phyloP scores from a whole-genome alignment of 1,140 invertebrate species.

The Pseudomyrmex dendroicus region DNA sequence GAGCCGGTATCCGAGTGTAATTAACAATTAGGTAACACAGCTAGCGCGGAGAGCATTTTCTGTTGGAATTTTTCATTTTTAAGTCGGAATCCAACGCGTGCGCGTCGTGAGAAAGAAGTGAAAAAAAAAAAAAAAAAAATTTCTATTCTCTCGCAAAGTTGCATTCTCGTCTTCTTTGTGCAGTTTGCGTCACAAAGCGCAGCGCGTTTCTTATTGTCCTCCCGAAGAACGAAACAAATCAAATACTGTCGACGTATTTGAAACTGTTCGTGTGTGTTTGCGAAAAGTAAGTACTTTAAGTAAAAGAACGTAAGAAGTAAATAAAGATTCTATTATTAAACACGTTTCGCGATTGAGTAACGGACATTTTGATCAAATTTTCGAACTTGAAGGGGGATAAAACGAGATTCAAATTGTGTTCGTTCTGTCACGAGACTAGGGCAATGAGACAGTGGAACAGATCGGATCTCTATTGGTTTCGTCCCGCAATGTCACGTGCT shows the following conservation, averaged over 20 bases:
- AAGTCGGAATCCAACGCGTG: not conserved
- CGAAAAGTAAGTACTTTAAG: no score
- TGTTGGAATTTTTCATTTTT: conserved; percentile 45
- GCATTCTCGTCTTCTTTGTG: conserved; percentile 7
- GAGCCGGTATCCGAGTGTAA: conserved; percentile 33
- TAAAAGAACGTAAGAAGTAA: no score
- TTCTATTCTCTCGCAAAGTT: conserved; percentile 19
- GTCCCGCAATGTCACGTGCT: not conserved
- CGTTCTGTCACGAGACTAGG: no score
- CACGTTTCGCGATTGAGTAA: no score
- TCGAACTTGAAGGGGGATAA: no score
- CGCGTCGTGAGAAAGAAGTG: no score
- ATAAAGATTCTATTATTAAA: no score
- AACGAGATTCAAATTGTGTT: no score
- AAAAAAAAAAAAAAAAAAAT: no score
- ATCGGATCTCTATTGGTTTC: no score
- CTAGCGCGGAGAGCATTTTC: conserved; percentile 26
- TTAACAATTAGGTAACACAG: conserved; percentile 53
- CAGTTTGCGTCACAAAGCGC: conserved; percentile 13
- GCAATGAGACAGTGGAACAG: no score
- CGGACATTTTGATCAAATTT: no score
- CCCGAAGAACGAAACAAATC: not conserved
- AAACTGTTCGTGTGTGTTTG: conserved; percentile 1
- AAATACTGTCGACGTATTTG: not conserved
- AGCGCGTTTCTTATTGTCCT: conserved; percentile 6